Conservation (phyloP, 2,797 vertebrate species). For the Chiroxiphia lanceolata region DNA sequence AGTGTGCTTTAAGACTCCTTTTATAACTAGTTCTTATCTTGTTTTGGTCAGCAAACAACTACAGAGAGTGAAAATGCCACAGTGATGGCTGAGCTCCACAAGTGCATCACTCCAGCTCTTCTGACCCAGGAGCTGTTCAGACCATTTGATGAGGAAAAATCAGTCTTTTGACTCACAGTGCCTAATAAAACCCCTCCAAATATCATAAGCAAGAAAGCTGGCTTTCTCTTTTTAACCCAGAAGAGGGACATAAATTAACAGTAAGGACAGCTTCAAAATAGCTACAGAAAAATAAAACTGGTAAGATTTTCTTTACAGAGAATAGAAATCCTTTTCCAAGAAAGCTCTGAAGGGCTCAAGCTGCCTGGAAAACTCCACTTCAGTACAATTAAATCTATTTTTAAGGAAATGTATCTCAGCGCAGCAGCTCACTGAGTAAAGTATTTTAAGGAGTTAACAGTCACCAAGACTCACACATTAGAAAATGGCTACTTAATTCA, state of each 20-base stretch:
- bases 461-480: not conserved
- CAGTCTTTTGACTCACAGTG: not conserved
- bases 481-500: not conserved
- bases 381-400: slow-evolving; percentile 6
- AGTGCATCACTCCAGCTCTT: not conserved
- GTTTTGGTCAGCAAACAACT: not conserved
- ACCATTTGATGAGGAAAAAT: not conserved
- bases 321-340: not conserved
- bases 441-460: slow-evolving; percentile 9
- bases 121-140: not conserved
- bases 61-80: not conserved
- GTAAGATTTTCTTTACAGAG: not conserved
- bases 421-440: not conserved
- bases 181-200: not conserved
- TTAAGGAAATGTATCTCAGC: not conserved
- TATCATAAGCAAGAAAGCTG: not conserved
- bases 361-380: slow-evolving; percentile 31
- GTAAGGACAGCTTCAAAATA: not conserved
- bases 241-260: not conserved
- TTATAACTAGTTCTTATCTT: not conserved
- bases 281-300: not conserved
- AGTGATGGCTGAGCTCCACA: not conserved
- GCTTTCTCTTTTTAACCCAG: not conserved
- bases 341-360: not conserved
- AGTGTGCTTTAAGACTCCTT: not conserved